Evolutionary conservation across 1,140 invertebrate genomes (phyloP).

Genomic region (Euura lappo): DNA sequence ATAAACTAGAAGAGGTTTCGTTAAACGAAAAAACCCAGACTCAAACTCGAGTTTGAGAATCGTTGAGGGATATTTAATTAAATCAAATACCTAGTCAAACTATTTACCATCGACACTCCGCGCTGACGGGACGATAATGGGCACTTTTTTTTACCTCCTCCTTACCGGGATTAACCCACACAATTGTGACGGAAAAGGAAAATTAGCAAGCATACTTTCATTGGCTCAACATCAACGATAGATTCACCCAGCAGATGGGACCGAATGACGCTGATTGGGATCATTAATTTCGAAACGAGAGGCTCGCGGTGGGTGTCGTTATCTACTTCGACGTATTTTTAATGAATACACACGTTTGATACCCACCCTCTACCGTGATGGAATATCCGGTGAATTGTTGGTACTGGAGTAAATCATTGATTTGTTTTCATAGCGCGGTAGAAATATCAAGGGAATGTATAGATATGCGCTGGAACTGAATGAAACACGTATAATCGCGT

Average conservation of each 20-base stretch:
- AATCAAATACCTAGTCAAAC: background rate
- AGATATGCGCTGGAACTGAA: background rate
- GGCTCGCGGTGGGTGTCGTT: background rate
- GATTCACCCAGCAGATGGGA: background rate
- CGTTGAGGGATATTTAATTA: background rate
- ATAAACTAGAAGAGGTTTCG: background rate
- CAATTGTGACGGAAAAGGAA: too few relatives aligned
- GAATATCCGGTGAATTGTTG: background rate
- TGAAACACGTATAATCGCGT: conserved; percentile 4
- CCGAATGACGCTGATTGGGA: too few relatives aligned
- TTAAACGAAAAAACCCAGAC: background rate
- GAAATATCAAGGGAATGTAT: background rate
- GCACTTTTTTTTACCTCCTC: too few relatives aligned
- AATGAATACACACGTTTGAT: background rate
- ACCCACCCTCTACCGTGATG: background rate
- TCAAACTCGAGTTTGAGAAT: background rate
- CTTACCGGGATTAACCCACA: too few relatives aligned
- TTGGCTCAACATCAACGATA: too few relatives aligned
- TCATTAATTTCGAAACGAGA: too few relatives aligned
- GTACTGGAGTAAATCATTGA: background rate
- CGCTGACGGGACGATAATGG: too few relatives aligned
- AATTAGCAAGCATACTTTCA: too few relatives aligned
- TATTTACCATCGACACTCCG: background rate
- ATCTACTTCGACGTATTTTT: background rate
- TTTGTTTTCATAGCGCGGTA: conserved; percentile 2